Base-by-base conservation (phyloP, 2,888 invertebrate species). In the Hymenopus coronatus region DNA sequence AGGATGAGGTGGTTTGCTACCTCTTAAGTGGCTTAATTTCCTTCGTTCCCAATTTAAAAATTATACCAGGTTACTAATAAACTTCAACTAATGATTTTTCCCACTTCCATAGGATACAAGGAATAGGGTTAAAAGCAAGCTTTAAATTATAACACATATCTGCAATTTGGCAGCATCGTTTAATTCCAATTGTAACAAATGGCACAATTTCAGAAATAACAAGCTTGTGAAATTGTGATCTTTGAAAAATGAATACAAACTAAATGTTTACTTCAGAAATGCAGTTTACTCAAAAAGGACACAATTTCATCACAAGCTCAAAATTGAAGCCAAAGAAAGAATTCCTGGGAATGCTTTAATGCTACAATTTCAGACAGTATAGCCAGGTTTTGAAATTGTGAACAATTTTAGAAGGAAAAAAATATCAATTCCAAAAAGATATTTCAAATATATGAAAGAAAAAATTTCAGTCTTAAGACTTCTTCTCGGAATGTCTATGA, bases 201-300 rank as follows among this genome's bases (percentile, higher is more conserved):
- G 87, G 87, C 87, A 87, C 87, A 87, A 87, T 87, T 87, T 87
- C 30, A 86, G 46, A 85, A n/a, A 40, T n/a, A 86, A 86, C 27
- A 28, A 70, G 70, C 54, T 20, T 70, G 54, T 70, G 54, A 70
- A 70, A 70, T 70, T 70, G 54, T 70, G 54, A 20, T 2, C 54
- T 70, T 70, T 70, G 20, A 70, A 70, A 70, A 70, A 70, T 70
- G 20, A 70, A 70, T 70, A 70, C 25, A 70, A 70, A 70, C 54
- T 70, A 70, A 70, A 6, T 3, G 54, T 70, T 70, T 70, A 70
- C 54, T 70, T 70, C 20, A 20, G 54, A 70, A 70, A 70, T 70
- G 54, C 54, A 70, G 20, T 70, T 70, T 20, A 12, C 6, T 81
- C 40, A 70, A 86, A 70, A n/a, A 15, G 12, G 12, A 27, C n/a